These are phyloP conservation scores for Lordiphosa mommai DNA, from an alignment of 1,140 invertebrate species.

Conservation along the genomic window DNA sequence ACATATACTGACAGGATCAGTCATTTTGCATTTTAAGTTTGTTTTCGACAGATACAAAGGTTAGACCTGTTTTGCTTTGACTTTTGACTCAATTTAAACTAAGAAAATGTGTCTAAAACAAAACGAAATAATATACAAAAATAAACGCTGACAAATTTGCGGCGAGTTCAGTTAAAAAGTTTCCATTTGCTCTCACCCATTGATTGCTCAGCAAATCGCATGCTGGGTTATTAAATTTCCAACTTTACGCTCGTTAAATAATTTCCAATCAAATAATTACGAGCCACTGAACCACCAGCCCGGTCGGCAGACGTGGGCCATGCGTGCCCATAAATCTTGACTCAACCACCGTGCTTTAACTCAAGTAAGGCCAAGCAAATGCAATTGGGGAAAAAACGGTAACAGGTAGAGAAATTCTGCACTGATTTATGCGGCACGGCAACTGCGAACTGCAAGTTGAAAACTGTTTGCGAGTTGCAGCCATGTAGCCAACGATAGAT, in stretches of 20 bases:
- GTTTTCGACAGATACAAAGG: no score
- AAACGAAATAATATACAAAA: no score
- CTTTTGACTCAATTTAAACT: no score
- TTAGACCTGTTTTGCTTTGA: no score
- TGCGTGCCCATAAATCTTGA: neutral
- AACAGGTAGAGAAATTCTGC: constrained; percentile 9
- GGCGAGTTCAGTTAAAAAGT: no score
- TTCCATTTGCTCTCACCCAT: no score
- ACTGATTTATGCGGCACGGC: constrained; percentile 52
- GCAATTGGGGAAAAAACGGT: constrained; percentile 25
- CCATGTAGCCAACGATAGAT: neutral
- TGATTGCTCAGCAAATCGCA: constrained; percentile 10
- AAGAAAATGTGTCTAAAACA: no score
- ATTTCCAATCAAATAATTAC: constrained; percentile 59
- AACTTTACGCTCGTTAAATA: constrained; percentile 49
- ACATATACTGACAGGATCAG: no score
- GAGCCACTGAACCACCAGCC: constrained; percentile 18
- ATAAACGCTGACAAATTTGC: no score
- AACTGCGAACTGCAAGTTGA: constrained; percentile 37
- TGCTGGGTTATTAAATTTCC: constrained; percentile 45
- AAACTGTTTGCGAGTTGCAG: constrained; percentile 28
- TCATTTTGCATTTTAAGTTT: no score
- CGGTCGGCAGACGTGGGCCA: no score
- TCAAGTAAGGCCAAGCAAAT: constrained; percentile 42
- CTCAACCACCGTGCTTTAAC: constrained; percentile 26